Evolutionary conservation across 2,888 invertebrate genomes (phyloP), one percentile per base, ranked within the genome.

Genomic region (Drosophila acutilabella): DNA sequence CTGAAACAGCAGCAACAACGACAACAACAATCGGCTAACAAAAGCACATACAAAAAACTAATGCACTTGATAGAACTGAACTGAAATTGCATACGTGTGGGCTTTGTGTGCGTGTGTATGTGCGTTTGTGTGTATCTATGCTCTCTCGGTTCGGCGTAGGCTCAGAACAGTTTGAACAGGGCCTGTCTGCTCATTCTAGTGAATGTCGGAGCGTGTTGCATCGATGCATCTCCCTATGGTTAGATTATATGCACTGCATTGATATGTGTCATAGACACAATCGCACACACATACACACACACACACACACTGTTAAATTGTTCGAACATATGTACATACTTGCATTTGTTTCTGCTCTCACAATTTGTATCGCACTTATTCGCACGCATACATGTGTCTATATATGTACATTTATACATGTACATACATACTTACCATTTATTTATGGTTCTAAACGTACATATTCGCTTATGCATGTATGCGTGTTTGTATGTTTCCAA

Each of bases 1-100:
- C 36, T 53, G 52, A 45, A 53, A 61, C 48, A 23, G 53, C 40
- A 40, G 14, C 36, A 36, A 36, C 13, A 36, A 4, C 36, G 13
- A 13, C 48, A 61, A 60, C 45, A 60, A 61, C 53, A 48, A 59
- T 52, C 30, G 52, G 26, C 47, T 26, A 33, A 47, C 51, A 40
- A 40, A 44, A 60, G 52, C 26, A 40, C 45, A 56, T 30, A 64
- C 45, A 36, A 36, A 66, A 66, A 67, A 56, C 38, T 40, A 57
- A 64, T 68, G 57, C 52, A 58, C 58, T 48, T 57, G 48, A 41
- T 53, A 41, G 20, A 66, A 33, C 54, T 62, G 41, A 66, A 48
- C 26, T 40, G 4, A 53, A 41, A 53, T 14, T 53, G 23, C 51
- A 53, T 41, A 38, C 41, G 16, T 5, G 52, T 40, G 33, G 3